A percentile compares a stretch with the other conserved stretches of the same genome.
Conservation (phyloP, 2,888 invertebrate species). For the Chymomyza fuscimana region DNA sequence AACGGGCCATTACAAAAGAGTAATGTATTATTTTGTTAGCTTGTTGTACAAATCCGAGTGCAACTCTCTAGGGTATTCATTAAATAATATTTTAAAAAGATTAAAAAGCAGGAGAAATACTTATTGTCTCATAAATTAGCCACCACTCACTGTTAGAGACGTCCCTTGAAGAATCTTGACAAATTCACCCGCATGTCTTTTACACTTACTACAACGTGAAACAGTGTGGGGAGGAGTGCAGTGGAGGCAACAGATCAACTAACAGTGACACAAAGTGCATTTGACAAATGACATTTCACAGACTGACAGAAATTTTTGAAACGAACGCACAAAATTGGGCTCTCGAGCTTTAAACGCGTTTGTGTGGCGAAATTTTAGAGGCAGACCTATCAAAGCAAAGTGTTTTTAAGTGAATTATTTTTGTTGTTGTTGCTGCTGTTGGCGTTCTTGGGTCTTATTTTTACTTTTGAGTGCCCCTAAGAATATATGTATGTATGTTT, state of each 20-base stretch:
- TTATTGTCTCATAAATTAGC: conserved; percentile 69
- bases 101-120: conserved; percentile 38
- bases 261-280: conserved; percentile 72
- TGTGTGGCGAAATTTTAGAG: conserved; percentile 39
- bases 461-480: conserved; percentile 22
- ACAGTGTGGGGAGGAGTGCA: conserved; percentile 5
- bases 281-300: conserved; percentile 78
- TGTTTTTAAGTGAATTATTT: conserved; percentile 72
- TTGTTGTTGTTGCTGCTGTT: conserved; percentile 32
- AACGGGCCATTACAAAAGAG: conserved; percentile 47
- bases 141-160: conserved; percentile 12
- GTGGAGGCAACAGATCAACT: conserved; percentile 17
- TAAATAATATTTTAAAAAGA: background rate
- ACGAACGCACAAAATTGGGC: conserved; percentile 5
- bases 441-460: conserved; percentile 1
- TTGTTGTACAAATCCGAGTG: no score
- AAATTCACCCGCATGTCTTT: conserved; percentile 67
- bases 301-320: conserved; percentile 65
- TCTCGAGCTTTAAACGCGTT: background rate
- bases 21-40: background rate
- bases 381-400: conserved; percentile 50
- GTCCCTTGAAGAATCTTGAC: conserved; percentile 46
- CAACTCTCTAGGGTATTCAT: background rate
- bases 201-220: conserved; percentile 62
- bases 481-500: conserved; percentile 38